Percentiles rank a stretch among this genome's conserved stretches.
Evolutionary conservation across 92 coral and sea anemone species (phyloP).

Genomic region (Siderastrea radians): DNA sequence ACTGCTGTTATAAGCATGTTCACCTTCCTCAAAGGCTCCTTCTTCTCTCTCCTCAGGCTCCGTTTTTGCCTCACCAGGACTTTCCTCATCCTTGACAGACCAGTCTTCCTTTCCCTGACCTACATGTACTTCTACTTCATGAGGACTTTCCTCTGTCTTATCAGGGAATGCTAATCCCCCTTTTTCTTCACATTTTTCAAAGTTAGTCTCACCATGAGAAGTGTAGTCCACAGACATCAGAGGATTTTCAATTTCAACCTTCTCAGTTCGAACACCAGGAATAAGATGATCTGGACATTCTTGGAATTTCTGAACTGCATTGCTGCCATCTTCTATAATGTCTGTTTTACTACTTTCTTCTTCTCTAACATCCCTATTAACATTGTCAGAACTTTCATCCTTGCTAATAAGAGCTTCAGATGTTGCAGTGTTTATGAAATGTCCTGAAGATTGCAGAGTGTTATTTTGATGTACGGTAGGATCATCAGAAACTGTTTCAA

Average conservation of each 20-base stretch:
- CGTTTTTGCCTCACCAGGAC: neutral
- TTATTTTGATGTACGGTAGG: neutral
- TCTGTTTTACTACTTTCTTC: neutral
- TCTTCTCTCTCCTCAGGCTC: neutral
- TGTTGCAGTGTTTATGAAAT: too few species aligned
- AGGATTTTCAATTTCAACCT: neutral
- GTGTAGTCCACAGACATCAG: neutral
- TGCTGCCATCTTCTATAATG: neutral
- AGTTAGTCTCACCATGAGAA: neutral
- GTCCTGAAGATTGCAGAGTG: neutral
- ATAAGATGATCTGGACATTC: neutral
- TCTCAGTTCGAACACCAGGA: neutral
- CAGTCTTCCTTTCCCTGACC: neutral
- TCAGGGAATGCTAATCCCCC: neutral
- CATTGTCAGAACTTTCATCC: neutral
- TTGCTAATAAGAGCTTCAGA: neutral
- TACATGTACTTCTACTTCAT: neutral
- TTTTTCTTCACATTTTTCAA: neutral
- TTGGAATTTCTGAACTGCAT: neutral
- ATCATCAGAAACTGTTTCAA: neutral
- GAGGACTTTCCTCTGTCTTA: neutral
- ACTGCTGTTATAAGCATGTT: neutral
- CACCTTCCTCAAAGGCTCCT: neutral
- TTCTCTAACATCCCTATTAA: neutral
- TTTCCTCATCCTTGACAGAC: neutral